Evolutionary conservation across 2,888 invertebrate genomes (phyloP).

Genomic region (Zaprionus bogoriensis): DNA sequence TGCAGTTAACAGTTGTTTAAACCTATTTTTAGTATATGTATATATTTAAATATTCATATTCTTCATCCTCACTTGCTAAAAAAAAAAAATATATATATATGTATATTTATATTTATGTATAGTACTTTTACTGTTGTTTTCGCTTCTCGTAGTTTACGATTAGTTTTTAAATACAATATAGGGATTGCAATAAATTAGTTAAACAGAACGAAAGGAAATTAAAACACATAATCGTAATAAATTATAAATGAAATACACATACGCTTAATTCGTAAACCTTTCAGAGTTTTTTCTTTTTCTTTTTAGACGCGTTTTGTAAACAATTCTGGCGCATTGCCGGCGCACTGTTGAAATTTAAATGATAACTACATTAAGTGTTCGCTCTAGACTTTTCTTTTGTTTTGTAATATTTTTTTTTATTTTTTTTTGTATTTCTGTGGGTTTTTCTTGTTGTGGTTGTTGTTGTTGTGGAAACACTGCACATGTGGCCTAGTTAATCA

Average conservation of each 20-base stretch:
- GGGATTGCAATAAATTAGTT: slow-evolving; percentile 63
- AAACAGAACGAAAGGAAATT: slow-evolving; percentile 41
- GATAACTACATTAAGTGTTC: slow-evolving; percentile 32
- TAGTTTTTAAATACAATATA: slow-evolving; percentile 46
- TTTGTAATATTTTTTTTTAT: background rate
- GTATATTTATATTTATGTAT: slow-evolving; percentile 15
- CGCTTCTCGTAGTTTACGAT: slow-evolving; percentile 22
- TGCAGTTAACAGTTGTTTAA: slow-evolving; percentile 51
- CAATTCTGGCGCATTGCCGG: slow-evolving; percentile 15
- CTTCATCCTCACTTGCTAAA: slow-evolving; percentile 44
- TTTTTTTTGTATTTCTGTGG: background rate
- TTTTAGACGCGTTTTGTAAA: slow-evolving; percentile 26
- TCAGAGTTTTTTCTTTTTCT: slow-evolving; percentile 11
- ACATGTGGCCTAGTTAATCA: slow-evolving; percentile 28
- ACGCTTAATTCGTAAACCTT: slow-evolving; percentile 50
- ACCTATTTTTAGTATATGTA: slow-evolving; percentile 40
- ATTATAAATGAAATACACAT: slow-evolving; percentile 40
- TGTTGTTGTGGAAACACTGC: slow-evolving; percentile 39
- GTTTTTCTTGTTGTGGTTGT: slow-evolving; percentile 8
- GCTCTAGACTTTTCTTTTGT: slow-evolving; percentile 8
- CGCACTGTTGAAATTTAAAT: slow-evolving; percentile 31
- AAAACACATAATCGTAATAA: slow-evolving; percentile 40
- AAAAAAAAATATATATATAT: slow-evolving; percentile 16
- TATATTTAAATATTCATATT: slow-evolving; percentile 42
- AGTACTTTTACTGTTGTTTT: slow-evolving; percentile 21